phyloP scores from a whole-genome alignment of 2,888 invertebrate genomes.

The Podotricha telesiphe region DNA sequence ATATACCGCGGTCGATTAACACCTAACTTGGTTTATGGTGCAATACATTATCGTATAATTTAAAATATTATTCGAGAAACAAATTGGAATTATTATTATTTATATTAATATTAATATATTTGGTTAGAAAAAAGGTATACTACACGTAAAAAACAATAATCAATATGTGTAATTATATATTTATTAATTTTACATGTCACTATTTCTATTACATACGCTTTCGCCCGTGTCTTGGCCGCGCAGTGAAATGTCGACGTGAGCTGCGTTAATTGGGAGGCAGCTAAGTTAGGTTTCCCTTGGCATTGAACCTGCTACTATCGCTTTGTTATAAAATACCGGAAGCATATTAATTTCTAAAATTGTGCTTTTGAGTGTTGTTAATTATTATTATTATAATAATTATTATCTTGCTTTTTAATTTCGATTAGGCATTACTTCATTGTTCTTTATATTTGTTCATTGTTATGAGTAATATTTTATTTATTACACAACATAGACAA shows the following conservation, averaged over 20 bases:
- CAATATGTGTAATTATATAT: background rate
- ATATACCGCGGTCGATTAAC: constrained; percentile 35
- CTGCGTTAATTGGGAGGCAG: constrained; percentile 52
- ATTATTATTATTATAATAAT: too few species aligned
- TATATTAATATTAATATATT: background rate
- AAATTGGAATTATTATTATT: too few species aligned
- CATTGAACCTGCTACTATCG: constrained; percentile 27
- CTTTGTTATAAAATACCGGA: background rate
- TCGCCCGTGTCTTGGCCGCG: constrained; percentile 44
- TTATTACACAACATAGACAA: too few species aligned
- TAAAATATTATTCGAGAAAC: too few species aligned
- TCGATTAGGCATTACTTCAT: too few species aligned
- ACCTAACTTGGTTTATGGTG: background rate
- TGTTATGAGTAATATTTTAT: too few species aligned
- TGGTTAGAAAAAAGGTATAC: background rate
- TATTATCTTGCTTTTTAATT: too few species aligned
- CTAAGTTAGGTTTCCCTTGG: constrained; percentile 22
- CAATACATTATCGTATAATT: background rate
- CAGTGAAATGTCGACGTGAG: constrained; percentile 52
- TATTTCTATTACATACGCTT: constrained; percentile 23
- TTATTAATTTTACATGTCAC: constrained; percentile 5
- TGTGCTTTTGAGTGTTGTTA: background rate
- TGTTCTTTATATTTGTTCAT: too few species aligned
- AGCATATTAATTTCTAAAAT: background rate
- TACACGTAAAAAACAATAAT: background rate